Evolutionary conservation across 2,888 invertebrate genomes (phyloP).

Genomic region (Drosophila seclusa): DNA sequence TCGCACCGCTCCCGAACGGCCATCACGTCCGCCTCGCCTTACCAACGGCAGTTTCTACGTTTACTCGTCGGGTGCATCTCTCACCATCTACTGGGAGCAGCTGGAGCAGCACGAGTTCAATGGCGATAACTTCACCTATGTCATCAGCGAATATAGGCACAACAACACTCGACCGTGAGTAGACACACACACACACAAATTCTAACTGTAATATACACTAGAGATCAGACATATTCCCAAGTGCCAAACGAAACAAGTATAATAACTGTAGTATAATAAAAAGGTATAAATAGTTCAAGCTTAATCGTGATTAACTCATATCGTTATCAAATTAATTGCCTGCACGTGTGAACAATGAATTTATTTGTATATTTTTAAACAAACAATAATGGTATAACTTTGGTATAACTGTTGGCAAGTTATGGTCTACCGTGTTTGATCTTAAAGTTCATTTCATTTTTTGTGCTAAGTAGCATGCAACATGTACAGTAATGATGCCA

Average conservation of each 20-base stretch:
- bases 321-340: not conserved
- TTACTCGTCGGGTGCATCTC: conserved; percentile 87
- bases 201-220: not conserved
- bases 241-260: not conserved
- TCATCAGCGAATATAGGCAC: conserved; percentile 85
- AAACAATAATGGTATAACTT: not conserved
- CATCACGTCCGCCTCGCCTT: conserved; percentile 89
- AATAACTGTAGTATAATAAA: not conserved
- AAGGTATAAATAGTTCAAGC: not conserved
- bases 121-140: conserved; percentile 90
- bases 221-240: not conserved
- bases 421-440: not conserved
- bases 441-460: not conserved
- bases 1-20: conserved; percentile 86
- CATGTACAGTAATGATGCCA: not conserved
- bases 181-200: not conserved
- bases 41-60: conserved; percentile 91
- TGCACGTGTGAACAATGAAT: not conserved
- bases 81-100: conserved; percentile 92
- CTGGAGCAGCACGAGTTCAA: conserved; percentile 89
- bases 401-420: not conserved
- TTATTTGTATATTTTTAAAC: not conserved
- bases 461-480: not conserved
- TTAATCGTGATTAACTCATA: not conserved
- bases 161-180: conserved; percentile 74